Conservation (phyloP, 2,888 invertebrate species). For the Tiphia femorata region DNA sequence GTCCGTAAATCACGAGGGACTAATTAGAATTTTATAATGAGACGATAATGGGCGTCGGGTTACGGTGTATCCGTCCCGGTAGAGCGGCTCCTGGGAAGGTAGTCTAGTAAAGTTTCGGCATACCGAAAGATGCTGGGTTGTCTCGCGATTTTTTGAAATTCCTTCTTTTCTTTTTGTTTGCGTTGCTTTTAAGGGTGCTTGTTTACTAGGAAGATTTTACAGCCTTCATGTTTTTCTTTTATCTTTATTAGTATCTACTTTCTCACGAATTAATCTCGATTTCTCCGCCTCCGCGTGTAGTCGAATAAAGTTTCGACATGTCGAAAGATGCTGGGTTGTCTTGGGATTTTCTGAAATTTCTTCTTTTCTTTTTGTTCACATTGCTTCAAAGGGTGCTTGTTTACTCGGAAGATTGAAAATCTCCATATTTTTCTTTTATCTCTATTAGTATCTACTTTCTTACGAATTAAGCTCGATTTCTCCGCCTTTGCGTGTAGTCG, state of each 20-base stretch:
- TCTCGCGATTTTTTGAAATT: conserved; percentile 16
- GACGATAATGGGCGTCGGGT: conserved; percentile 29
- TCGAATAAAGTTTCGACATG: too few relatives aligned
- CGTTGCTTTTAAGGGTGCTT: background rate
- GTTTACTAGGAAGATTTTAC: too few relatives aligned
- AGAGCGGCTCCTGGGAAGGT: background rate
- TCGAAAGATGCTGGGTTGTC: background rate
- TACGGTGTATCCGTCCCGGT: conserved; percentile 12
- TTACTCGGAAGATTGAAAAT: too few relatives aligned
- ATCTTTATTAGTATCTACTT: too few relatives aligned
- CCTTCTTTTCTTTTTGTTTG: background rate
- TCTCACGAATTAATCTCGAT: conserved; percentile 1
- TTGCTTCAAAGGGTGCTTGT: background rate
- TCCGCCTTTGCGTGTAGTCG: conserved; percentile 25
- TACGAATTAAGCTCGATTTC: conserved; percentile 2
- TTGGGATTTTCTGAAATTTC: conserved; percentile 18
- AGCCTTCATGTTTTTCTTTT: too few relatives aligned
- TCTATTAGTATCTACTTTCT: too few relatives aligned
- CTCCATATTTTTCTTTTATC: too few relatives aligned
- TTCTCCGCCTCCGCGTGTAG: conserved; percentile 25
- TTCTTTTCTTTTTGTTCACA: background rate
- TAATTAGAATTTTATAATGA: conserved; percentile 36
- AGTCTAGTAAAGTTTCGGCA: conserved; percentile 26
- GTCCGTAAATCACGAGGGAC: conserved; percentile 30
- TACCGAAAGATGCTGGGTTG: conserved; percentile 1